A percentile compares a stretch with the other conserved stretches of the same genome.
These are phyloP conservation scores for Apocheima hispidaria DNA, from an alignment of 2,888 invertebrate species.

Conservation along the genomic window DNA sequence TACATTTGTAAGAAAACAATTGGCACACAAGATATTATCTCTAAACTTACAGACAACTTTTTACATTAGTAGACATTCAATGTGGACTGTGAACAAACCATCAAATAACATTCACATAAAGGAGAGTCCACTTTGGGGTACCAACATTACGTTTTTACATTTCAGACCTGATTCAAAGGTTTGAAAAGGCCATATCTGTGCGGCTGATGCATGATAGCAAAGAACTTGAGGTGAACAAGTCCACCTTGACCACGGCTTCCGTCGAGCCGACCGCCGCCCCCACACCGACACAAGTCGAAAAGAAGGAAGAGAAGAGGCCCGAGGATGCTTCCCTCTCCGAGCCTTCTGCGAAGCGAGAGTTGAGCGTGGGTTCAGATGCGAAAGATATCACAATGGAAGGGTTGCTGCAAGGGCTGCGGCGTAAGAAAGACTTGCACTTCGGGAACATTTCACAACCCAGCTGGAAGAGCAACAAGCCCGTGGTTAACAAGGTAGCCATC, in stretches of 20 bases:
- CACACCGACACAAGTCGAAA: not conserved
- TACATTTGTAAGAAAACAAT: too few relatives aligned
- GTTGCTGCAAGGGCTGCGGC: slow-evolving; percentile 71
- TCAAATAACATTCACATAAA: not conserved
- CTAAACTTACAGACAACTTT: too few relatives aligned
- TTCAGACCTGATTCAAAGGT: slow-evolving; percentile 68
- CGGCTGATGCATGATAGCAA: slow-evolving; percentile 51
- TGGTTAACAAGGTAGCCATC: slow-evolving; percentile 69
- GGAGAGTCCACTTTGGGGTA: not conserved
- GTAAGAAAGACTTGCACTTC: slow-evolving; percentile 74
- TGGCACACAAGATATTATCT: too few relatives aligned
- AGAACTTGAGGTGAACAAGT: slow-evolving; percentile 41
- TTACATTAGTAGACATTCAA: too few relatives aligned
- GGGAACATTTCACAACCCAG: slow-evolving; percentile 75
- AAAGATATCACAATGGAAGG: slow-evolving; percentile 73
- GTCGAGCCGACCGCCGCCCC: not conserved
- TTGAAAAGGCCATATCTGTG: slow-evolving; percentile 66
- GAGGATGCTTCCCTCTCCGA: not conserved
- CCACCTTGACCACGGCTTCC: not conserved
- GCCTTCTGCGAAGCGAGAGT: slow-evolving; percentile 5
- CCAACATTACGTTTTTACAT: too few relatives aligned
- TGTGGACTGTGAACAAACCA: too few relatives aligned
- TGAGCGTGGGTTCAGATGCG: slow-evolving; percentile 61
- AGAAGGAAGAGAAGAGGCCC: slow-evolving; percentile 7
- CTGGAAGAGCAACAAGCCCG: slow-evolving; percentile 74